phyloP scores from a whole-genome alignment of 1,140 invertebrate genomes.

The Laodelphax striatellus region DNA sequence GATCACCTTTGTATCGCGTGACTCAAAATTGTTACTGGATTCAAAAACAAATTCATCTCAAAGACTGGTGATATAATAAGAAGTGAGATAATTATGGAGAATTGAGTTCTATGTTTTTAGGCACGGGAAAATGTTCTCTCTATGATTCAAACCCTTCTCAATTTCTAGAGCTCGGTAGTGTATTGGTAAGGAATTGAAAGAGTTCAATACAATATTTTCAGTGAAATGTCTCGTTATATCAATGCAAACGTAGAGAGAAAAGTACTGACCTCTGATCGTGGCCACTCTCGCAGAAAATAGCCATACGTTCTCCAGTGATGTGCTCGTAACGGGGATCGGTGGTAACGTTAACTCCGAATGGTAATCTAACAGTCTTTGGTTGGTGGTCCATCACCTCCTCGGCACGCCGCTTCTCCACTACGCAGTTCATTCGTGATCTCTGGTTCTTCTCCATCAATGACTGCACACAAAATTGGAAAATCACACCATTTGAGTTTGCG shows the following conservation, averaged over 20 bases:
- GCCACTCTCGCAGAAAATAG: constrained; percentile 72
- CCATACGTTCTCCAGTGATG: constrained; percentile 70
- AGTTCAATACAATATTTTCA: too few species aligned
- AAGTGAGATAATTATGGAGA: too few species aligned
- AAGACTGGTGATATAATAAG: too few species aligned
- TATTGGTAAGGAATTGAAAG: too few species aligned
- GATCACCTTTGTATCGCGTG: background rate
- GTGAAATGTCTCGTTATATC: too few species aligned
- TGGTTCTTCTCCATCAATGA: constrained; percentile 61
- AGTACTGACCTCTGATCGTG: constrained; percentile 20
- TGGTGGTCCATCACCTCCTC: constrained; percentile 69
- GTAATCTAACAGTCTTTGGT: constrained; percentile 46
- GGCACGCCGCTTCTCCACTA: constrained; percentile 70
- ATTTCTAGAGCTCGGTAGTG: too few species aligned
- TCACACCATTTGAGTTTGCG: background rate
- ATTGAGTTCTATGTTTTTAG: too few species aligned
- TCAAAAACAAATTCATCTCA: too few species aligned
- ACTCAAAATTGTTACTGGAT: too few species aligned
- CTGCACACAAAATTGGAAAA: constrained; percentile 23
- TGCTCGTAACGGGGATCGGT: constrained; percentile 59
- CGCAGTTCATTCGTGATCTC: constrained; percentile 70
- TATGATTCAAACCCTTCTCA: too few species aligned
- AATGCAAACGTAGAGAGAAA: too few species aligned
- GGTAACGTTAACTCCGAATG: constrained; percentile 48
- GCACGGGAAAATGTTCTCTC: too few species aligned